Base-by-base conservation (phyloP, 2,888 invertebrate genomes). In the Trachelus troglodyta region DNA sequence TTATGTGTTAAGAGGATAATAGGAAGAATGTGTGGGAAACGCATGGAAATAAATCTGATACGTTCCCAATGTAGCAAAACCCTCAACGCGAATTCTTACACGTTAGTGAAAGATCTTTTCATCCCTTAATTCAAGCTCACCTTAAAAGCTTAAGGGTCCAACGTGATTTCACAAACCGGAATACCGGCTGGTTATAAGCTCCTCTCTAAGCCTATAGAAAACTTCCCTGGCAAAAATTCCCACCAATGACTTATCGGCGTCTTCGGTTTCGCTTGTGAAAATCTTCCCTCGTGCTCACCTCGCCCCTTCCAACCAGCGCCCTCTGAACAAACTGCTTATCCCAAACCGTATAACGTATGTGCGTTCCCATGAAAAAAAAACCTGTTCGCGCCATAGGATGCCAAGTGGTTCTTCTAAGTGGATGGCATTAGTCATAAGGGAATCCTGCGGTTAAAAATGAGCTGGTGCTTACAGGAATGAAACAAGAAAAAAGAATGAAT, bases 401-500 rank as follows among this genome's bases (percentile, higher is more conserved):
- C 75, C 56, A 56, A 75, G 77, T 69, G 74, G 71, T 33, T 34
- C 35, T 56, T 75, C 40, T 75, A 75, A 77, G 69, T 69, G 40
- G 69, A 68, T 40, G 77, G 9, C 75, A 77, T 77, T 77, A 77
- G 77, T 77, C 75, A 77, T 77, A n/a, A 77, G 75, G 75, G 77
- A 77, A 75, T 75, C 77, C 71, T 37, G 69, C 69, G 69, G 40
- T 56, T 69, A 73, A 75, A 79, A 77, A 77, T 71, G 71, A 73
- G 75, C 34, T 69, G 71, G 69, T 73, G 56, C 23, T 56, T 23
- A 56, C 23, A 6, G 6, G 2, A 23, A 23, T 23, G 9, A 23
- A 56, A n/a, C n/a, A 56, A 56, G 2, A 40, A 23, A 56, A 40
- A 40, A 15, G 1, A 56, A 56, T 2, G 23, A 56, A 23, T 56